Evolutionary conservation across 2,797 vertebrate species (phyloP), one percentile per base, ranked within the genome.

Genomic region (Sitta carolinensis): DNA sequence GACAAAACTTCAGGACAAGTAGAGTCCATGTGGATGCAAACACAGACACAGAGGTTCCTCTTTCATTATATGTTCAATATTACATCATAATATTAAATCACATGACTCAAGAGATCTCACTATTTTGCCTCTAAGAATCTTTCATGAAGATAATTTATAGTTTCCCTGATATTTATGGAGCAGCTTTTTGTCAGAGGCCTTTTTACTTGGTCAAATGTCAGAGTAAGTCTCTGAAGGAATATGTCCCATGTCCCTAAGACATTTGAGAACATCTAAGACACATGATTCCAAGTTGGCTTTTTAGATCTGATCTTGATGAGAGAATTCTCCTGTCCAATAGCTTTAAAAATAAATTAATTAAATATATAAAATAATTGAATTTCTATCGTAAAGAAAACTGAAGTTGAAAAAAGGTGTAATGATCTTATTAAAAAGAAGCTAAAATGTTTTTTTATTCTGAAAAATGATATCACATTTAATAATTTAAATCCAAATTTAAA

Each of bases 401-500:
- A 82, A 20, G 12, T 26, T 78, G 22, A 48, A 73, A 61, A 90
- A 30, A 3, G 2, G 8, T 34, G 7, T 62, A 8, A 63, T 32
- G 17, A 63, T 62, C 10, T 62, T 54, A 50, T 40, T 61, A 62
- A 92, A 76, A 77, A 80, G 21, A 57, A 88, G 27, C 2, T 61
- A 94, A 77, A 52, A 79, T 62, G 54, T 59, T 80, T 91, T 32
- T 94, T 11, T 69, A 74, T 62, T 94, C 43, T 92, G 51, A 93
- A 82, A 96, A 77, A 74, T 7, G 32, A 20, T 82, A 89, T 75
- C 34, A 95, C 55, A 80, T 40, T 25, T 69, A 93, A 68, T 90
- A 6, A 96, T 81, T 96, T 95, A 45, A 94, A 88, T 76, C 91
- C 17, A 86, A 70, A 40, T 82, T 85, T 91, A 85, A 89, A 62